phyloP scores from a whole-genome alignment of 2,888 invertebrate genomes.

The Ernsta delagoae region DNA sequence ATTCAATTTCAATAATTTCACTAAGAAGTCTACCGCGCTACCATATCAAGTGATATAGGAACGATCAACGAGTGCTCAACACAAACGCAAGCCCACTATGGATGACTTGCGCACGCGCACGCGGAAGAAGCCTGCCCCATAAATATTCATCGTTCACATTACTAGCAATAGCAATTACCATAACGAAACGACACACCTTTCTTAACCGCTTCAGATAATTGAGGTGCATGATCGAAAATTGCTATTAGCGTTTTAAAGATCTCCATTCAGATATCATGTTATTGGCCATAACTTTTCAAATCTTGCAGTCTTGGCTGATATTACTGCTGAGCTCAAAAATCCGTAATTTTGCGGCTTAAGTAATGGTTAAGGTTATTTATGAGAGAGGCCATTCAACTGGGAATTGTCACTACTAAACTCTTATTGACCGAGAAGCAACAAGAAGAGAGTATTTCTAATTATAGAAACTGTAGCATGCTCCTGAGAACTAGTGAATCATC shows the following conservation, averaged over 20 bases:
- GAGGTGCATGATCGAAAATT: conserved; percentile 9
- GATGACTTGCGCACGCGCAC: conserved; percentile 15
- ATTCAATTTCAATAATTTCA: background rate
- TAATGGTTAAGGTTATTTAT: too few species aligned
- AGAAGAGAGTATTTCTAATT: too few species aligned
- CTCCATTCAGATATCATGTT: background rate
- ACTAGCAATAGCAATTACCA: conserved; percentile 31
- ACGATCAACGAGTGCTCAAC: background rate
- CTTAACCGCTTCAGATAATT: conserved; percentile 12
- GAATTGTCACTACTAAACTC: too few species aligned
- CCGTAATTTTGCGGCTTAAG: too few species aligned
- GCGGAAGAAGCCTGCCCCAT: conserved; percentile 30
- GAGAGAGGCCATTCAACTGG: too few species aligned
- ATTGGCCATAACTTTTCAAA: background rate
- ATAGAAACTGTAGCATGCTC: too few species aligned
- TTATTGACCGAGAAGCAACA: too few species aligned
- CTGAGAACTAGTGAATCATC: too few species aligned
- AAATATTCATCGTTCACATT: conserved; percentile 26
- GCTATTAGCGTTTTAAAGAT: background rate
- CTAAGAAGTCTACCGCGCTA: background rate
- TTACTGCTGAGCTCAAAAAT: background rate
- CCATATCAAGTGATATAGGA: conserved; percentile 25
- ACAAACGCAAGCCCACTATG: conserved; percentile 24
- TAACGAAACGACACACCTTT: conserved; percentile 25
- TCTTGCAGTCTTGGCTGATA: background rate